Evolutionary conservation across 1,140 invertebrate species (phyloP), one percentile per base, ranked within the genome.

Genomic region (Pogonognathellus flavescens): DNA sequence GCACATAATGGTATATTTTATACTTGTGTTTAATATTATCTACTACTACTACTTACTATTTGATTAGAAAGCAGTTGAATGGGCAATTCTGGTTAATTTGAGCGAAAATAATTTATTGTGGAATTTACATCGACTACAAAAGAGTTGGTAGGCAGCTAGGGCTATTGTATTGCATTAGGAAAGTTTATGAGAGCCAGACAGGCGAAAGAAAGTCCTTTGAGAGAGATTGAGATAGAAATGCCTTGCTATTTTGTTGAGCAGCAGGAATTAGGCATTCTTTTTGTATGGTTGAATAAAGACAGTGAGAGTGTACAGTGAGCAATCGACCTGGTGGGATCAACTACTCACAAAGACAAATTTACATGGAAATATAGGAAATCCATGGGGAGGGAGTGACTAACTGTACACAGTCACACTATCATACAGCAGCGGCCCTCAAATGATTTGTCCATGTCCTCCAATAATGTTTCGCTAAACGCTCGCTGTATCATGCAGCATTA

Each of bases 241-340:
- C 59, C 31, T 1, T 41, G 31, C 2, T 41, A 60, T 60, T 60
- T 20, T 20, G n/a, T 18, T 18, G 22, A 60, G 59, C 22, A 20
- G 18, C n/a, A 18, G 18, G 18, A 18, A 18, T 60, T 18, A n/a
- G 59, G n/a, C 1, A 20, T 10, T 10, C 5, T 18, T 60, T 60
- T 60, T 20, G 18, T 20, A 60, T 16, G 57, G 57, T 10, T 20
- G 22, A 60, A 60, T 22, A 59, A 59, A 18, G 18, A 60, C 18
- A 60, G n/a, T 8, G 59, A 18, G 59, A 8, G 11, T 20, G 2
- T 10, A 60, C 18, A 60, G 18, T 20, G 59, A 18, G 18, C 11
- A 60, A 60, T 60, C 22, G 59, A 60, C 59, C 18, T 60, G 18
- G 59, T 60, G 59, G 18, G 59, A 60, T 20, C 59, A 20, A 60